Conservation (phyloP, 2,113 vertebrate genomes). For the Potamarius usumacintae region DNA sequence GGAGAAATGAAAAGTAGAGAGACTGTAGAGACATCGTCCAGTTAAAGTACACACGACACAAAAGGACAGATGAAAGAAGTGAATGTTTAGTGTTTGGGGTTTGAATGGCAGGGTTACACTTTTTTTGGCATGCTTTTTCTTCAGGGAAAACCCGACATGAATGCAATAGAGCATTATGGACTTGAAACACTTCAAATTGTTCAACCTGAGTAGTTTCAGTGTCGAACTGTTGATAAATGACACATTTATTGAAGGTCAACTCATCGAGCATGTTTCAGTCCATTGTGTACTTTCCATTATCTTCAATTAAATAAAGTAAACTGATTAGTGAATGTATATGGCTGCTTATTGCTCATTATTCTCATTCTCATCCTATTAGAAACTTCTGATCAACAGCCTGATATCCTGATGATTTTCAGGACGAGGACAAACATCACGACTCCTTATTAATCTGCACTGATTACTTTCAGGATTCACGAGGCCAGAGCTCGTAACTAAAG, state of each 20-base stretch:
- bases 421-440: conserved; percentile 30
- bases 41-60: background rate
- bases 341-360: conserved; percentile 44
- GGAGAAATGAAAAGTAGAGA: background rate
- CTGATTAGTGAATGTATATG: conserved; percentile 18
- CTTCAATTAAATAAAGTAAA: conserved; percentile 9
- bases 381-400: conserved; percentile 39
- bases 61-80: background rate
- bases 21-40: background rate
- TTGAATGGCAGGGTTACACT: background rate
- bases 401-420: conserved; percentile 27
- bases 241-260: background rate
- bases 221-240: background rate
- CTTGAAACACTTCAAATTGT: background rate
- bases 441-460: conserved; percentile 48
- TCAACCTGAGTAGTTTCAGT: background rate
- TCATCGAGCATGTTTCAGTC: background rate
- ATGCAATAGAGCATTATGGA: background rate
- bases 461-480: conserved; percentile 47
- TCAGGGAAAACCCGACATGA: background rate
- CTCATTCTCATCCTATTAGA: conserved; percentile 20
- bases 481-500: conserved; percentile 43
- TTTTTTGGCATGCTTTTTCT: background rate
- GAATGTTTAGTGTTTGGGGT: background rate
- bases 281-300: background rate